Base-by-base conservation (phyloP, 2,888 invertebrate genomes). In the Dryobotodes eremita region DNA sequence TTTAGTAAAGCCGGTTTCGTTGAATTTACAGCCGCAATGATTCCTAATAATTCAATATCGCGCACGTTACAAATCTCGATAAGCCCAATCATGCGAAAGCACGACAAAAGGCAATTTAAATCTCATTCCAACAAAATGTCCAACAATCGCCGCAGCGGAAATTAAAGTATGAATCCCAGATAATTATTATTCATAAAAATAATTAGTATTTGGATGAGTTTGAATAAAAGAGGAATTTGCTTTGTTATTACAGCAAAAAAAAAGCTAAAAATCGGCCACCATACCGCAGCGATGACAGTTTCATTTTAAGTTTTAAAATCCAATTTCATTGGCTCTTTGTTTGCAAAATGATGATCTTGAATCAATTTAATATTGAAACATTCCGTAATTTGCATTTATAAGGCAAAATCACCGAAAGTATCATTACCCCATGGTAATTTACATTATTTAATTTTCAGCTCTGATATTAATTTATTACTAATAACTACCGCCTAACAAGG, bases 41-140 rank as follows among this genome's bases (percentile, higher is more conserved):
- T 80, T 80, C 62, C 64, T 79, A 78, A 86, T 78, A 80, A 80
- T 87, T 86, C 65, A 88, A 90, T 87, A 88, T 77, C 42, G 71
- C 76, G 82, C 48, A 66, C 79, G 61, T 57, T 75, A 80, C 83
- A 85, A 89, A 92, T 93, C 91, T 90, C 85, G 93, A 93, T 94
- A 91, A 90, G 83, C 81, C 74, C 90, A 91, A 92, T 92, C 93
- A 93, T 87, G 86, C 90, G 90, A 89, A 92, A 89, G 88, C 93
- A 93, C 93, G 93, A 91, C 92, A 94, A 94, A 94, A 93, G 89
- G 91, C 91, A 93, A 94, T 95, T 94, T 92, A 92, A 93, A 93
- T 90, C 91, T 91, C 92, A 92, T 93, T 93, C 86, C 83, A 89
- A 82, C 89, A 88, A 92, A 92, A 92, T 88, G 90, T 85, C 88